Evolutionary conservation across 2,113 vertebrate species (phyloP).

Genomic region (Tor tambroides): DNA sequence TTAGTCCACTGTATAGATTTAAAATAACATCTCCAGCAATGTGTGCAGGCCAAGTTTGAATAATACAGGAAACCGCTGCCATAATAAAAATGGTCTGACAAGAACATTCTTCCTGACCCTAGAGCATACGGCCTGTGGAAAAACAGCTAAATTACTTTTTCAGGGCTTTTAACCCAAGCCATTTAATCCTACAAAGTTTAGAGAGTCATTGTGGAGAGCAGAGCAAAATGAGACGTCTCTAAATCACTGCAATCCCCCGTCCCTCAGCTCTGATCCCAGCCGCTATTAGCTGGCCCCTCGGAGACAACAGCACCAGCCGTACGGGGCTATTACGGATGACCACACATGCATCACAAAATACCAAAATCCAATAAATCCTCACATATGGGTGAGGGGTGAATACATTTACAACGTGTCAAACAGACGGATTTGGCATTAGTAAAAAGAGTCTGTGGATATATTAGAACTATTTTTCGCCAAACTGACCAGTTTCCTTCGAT

Average conservation of each 20-base stretch:
- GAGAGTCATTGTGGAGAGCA: conserved; percentile 44
- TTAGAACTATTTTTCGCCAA: not conserved
- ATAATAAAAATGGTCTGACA: conserved; percentile 29
- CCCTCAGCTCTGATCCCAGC: conserved; percentile 39
- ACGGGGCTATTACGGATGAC: conserved; percentile 31
- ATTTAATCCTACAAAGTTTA: conserved; percentile 44
- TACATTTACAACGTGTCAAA: conserved; percentile 22
- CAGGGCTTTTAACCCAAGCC: conserved; percentile 41
- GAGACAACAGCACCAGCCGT: conserved; percentile 30
- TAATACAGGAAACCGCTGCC: not conserved
- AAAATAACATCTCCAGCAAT: conserved; percentile 1
- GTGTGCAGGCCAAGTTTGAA: conserved; percentile 9
- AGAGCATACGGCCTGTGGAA: not conserved
- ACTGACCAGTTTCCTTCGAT: not conserved
- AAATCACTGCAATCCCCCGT: conserved; percentile 36
- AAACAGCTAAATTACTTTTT: conserved; percentile 46
- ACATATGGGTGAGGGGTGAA: conserved; percentile 3
- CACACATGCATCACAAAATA: conserved; percentile 41
- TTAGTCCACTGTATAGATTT: not conserved
- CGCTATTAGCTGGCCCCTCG: conserved; percentile 20
- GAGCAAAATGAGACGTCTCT: conserved; percentile 24
- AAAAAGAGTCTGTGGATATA: not conserved
- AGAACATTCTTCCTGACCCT: conserved; percentile 19
- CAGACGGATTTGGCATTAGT: not conserved
- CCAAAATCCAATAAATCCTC: conserved; percentile 35